These are phyloP conservation scores for Crocallis elinguaria DNA, from an alignment of 2,888 invertebrate species.

Conservation along the genomic window DNA sequence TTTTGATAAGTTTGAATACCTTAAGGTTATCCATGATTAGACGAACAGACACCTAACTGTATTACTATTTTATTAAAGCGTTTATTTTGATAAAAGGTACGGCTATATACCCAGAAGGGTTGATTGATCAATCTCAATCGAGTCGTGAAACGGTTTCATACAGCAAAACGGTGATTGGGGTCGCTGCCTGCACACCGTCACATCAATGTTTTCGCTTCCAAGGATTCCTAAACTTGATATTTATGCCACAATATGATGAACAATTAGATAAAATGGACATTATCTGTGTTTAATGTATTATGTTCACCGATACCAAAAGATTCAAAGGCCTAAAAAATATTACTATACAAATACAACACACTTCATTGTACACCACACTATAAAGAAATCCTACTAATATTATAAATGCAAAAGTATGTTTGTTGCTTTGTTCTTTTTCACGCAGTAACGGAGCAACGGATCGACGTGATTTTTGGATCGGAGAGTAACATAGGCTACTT, in stretches of 20 bases:
- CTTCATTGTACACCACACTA: neutral
- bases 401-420: too few species aligned
- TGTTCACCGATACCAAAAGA: neutral
- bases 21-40: too few species aligned
- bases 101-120: too few species aligned
- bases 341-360: neutral
- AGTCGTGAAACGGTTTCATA: slow-evolving; percentile 65
- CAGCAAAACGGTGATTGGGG: slow-evolving; percentile 71
- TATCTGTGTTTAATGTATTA: slow-evolving; percentile 2
- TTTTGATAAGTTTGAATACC: slow-evolving; percentile 24
- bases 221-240: slow-evolving; percentile 70
- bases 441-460: too few species aligned
- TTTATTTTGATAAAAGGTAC: too few species aligned
- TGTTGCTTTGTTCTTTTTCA: too few species aligned
- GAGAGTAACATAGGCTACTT: too few species aligned
- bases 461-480: too few species aligned
- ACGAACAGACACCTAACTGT: too few species aligned
- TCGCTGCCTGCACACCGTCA: slow-evolving; percentile 76
- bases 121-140: slow-evolving; percentile 49
- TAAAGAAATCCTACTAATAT: too few species aligned
- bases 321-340: neutral
- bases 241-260: slow-evolving; percentile 72
- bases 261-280: slow-evolving; percentile 40
- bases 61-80: too few species aligned
- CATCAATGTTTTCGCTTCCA: slow-evolving; percentile 64